These are phyloP conservation scores for Osmerus mordax DNA, from an alignment of 2,113 vertebrate genomes.

Conservation along the genomic window DNA sequence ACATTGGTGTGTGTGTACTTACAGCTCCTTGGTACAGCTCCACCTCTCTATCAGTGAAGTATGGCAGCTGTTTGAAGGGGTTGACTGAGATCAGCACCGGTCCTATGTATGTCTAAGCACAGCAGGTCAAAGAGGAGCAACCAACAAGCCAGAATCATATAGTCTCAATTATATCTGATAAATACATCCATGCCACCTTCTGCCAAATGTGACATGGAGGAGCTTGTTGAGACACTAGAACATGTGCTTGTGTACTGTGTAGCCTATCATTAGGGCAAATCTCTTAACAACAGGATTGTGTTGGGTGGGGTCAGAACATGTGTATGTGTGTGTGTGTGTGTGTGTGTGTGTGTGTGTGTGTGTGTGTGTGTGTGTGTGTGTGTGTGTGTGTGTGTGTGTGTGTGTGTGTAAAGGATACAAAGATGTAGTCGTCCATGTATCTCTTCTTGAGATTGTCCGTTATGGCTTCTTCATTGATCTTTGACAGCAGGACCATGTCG, in stretches of 20 bases:
- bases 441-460: slow-evolving; percentile 83
- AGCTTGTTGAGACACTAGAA: too few species aligned
- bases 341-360: too few species aligned
- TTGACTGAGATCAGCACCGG: slow-evolving; percentile 81
- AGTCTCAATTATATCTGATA: too few species aligned
- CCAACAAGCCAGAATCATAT: neutral
- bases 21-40: slow-evolving; percentile 83
- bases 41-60: slow-evolving; percentile 78
- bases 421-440: slow-evolving; percentile 84
- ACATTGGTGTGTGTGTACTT: slow-evolving; percentile 41
- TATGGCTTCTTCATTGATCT: slow-evolving; percentile 81
- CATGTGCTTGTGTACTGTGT: neutral
- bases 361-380: neutral
- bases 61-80: slow-evolving; percentile 80
- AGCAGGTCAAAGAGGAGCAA: slow-evolving; percentile 44
- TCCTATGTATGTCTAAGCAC: slow-evolving; percentile 78
- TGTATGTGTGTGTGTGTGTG: neutral
- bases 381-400: neutral
- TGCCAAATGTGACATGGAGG: too few species aligned
- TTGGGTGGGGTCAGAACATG: neutral
- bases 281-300: neutral
- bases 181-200: too few species aligned
- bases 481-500: slow-evolving; percentile 82
- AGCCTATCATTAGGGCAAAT: slow-evolving; percentile 3
- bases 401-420: slow-evolving; percentile 70